Percentiles rank a stretch among this genome's conserved stretches.
Evolutionary conservation across 2,113 vertebrate genomes (phyloP).

Genomic region (Smithornis capensis): DNA sequence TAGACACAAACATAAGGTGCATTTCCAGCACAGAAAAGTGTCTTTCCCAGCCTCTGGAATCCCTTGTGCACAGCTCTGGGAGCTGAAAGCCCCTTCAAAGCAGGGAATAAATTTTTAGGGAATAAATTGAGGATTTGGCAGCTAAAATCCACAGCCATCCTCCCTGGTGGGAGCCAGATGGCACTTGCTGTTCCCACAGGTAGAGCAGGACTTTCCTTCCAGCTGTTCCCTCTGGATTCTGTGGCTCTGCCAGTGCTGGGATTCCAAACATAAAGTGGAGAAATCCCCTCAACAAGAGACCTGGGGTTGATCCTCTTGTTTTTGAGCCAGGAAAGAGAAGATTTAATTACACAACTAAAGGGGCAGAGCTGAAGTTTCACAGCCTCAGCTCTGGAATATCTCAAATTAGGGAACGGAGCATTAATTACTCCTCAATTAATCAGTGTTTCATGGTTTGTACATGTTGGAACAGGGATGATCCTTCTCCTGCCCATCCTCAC

Average conservation of each 20-base stretch:
- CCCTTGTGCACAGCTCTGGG: rapidly evolving
- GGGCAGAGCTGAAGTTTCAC: neutral
- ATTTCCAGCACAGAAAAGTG: neutral
- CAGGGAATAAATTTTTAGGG: rapidly evolving
- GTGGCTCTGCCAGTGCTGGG: neutral
- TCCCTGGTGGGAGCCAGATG: neutral
- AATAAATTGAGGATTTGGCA: neutral
- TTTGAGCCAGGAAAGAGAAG: neutral
- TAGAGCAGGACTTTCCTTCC: neutral
- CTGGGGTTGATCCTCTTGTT: neutral
- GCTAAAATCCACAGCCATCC: neutral
- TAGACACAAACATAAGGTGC: rapidly evolving
- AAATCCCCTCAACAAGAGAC: neutral
- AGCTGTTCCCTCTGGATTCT: neutral
- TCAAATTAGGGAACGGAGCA: neutral
- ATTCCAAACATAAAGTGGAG: neutral
- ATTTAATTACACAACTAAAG: neutral
- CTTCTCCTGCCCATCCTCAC: neutral
- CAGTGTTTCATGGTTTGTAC: neutral
- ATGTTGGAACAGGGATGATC: neutral
- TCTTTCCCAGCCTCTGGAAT: neutral
- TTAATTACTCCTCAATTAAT: neutral
- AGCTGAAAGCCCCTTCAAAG: neutral
- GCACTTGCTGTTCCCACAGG: neutral
- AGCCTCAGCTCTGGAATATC: neutral